Evolutionary conservation across 1,140 invertebrate genomes (phyloP).

Genomic region (Lerema accius): DNA sequence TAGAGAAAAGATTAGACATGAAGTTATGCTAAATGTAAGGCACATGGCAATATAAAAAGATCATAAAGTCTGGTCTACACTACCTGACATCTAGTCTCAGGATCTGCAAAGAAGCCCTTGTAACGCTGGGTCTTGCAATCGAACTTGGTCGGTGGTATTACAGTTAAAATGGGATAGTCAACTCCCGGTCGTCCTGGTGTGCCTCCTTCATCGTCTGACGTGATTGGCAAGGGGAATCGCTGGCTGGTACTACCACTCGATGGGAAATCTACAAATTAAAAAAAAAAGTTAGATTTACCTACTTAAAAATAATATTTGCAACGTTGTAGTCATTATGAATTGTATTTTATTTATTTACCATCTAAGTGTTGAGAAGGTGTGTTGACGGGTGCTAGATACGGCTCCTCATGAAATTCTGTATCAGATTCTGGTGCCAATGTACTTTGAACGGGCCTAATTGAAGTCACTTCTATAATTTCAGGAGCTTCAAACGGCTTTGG

Average conservation of each 20-base stretch:
- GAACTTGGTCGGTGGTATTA: slow-evolving; percentile 91
- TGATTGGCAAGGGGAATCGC: slow-evolving; percentile 62
- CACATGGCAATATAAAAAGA: too few relatives aligned
- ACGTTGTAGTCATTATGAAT: too few relatives aligned
- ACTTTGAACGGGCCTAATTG: slow-evolving; percentile 33
- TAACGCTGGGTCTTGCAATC: slow-evolving; percentile 93
- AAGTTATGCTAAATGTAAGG: too few relatives aligned
- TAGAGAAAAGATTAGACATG: too few relatives aligned
- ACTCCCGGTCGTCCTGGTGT: slow-evolving; percentile 90
- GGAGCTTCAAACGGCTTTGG: slow-evolving; percentile 64
- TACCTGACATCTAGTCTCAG: slow-evolving; percentile 92
- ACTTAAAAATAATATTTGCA: too few relatives aligned
- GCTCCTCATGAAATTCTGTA: slow-evolving; percentile 60
- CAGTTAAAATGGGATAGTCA: slow-evolving; percentile 91
- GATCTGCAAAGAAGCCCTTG: slow-evolving; percentile 95
- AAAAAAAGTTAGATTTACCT: too few relatives aligned
- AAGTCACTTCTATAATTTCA: slow-evolving; percentile 43
- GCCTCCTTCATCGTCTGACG: slow-evolving; percentile 83
- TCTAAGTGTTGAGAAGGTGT: slow-evolving; percentile 74
- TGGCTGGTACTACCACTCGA: slow-evolving; percentile 55
- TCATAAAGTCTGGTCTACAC: not conserved
- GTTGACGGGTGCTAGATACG: slow-evolving; percentile 65
- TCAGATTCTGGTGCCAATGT: slow-evolving; percentile 38
- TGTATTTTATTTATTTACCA: slow-evolving; percentile 47
- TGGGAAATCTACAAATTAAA: slow-evolving; percentile 51